These are phyloP conservation scores for Sebastes miniatus DNA, from an alignment of 2,797 vertebrate species.

Conservation along the genomic window DNA sequence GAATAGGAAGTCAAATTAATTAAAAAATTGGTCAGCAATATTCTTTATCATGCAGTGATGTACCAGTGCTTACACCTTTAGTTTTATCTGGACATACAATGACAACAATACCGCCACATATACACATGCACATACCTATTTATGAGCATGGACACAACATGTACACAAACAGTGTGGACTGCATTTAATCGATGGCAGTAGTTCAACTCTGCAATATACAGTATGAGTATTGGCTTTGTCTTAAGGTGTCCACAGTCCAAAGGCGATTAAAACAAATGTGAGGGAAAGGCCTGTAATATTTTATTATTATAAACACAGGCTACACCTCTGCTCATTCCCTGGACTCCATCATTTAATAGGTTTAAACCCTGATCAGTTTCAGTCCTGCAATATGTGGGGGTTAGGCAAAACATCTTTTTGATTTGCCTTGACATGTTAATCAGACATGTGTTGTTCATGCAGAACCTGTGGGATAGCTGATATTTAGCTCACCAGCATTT, in stretches of 20 bases:
- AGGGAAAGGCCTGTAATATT: background rate
- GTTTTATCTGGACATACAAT: background rate
- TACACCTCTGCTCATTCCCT: background rate
- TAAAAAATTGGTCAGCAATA: background rate
- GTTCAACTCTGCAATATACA: background rate
- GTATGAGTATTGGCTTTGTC: slow-evolving; percentile 10
- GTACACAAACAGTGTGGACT: background rate
- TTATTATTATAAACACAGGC: slow-evolving; percentile 1
- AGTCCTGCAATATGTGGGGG: background rate
- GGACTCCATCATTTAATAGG: background rate
- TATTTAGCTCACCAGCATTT: slow-evolving; percentile 2
- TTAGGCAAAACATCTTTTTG: background rate
- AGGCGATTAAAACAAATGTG: slow-evolving; percentile 7
- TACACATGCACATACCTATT: background rate
- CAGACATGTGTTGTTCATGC: background rate
- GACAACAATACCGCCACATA: background rate
- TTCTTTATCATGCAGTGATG: background rate
- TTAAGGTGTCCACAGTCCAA: slow-evolving; percentile 24
- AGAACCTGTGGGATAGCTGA: background rate
- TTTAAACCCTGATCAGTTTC: background rate
- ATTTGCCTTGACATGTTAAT: background rate
- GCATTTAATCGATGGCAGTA: background rate
- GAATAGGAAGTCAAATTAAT: background rate
- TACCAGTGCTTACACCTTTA: background rate
- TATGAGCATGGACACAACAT: background rate